These are phyloP conservation scores for Drosophila testacea DNA, from an alignment of 2,888 invertebrate genomes.

Conservation along the genomic window DNA sequence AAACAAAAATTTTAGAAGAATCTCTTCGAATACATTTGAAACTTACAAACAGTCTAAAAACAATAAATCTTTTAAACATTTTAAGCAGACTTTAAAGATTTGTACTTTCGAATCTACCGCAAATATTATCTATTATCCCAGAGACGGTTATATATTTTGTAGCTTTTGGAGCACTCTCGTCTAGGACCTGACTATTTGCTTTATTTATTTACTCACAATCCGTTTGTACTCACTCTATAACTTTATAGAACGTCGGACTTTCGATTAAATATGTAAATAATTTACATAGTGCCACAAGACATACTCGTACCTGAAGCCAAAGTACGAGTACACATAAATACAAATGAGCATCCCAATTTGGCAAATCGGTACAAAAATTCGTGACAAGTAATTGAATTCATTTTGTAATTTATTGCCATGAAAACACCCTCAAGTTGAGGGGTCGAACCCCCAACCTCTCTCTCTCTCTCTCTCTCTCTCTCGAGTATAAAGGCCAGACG, in stretches of 20 bases:
- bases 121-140: no score
- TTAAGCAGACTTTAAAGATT: no score
- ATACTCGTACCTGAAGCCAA: background rate
- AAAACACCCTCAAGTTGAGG: slow-evolving; percentile 63
- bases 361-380: slow-evolving; percentile 76
- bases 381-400: slow-evolving; percentile 81
- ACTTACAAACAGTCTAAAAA: no score
- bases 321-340: slow-evolving; percentile 32
- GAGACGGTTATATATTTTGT: no score
- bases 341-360: slow-evolving; percentile 68
- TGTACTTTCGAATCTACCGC: no score
- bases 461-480: slow-evolving; percentile 16
- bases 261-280: slow-evolving; percentile 47
- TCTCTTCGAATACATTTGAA: no score
- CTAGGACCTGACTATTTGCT: background rate
- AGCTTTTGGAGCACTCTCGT: background rate
- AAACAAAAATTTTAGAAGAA: no score
- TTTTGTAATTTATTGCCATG: slow-evolving; percentile 78
- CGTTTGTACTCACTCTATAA: background rate
- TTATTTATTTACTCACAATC: slow-evolving; percentile 19
- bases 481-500: slow-evolving; percentile 48
- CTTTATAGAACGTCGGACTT: slow-evolving; percentile 26
- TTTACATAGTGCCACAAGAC: slow-evolving; percentile 41
- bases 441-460: slow-evolving; percentile 5
- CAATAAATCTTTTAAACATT: no score